Evolutionary conservation across 2,113 vertebrate species (phyloP).

Genomic region (Malurus cyaneus): DNA sequence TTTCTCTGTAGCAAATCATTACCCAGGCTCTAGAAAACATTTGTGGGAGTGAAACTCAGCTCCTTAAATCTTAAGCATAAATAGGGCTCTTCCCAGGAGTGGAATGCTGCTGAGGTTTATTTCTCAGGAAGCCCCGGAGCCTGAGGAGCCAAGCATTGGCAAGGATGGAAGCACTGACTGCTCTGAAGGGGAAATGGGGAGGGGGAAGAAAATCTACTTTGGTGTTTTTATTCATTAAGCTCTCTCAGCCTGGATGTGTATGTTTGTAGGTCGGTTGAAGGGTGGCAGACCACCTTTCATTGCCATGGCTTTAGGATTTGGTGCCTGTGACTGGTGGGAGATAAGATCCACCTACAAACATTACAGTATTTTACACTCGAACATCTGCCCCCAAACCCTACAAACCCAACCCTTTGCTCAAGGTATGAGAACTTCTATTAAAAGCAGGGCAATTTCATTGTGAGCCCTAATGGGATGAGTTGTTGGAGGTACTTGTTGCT

Average conservation of each 20-base stretch:
- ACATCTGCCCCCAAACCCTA: neutral
- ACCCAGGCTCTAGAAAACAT: neutral
- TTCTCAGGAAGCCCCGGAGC: neutral
- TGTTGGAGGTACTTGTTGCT: neutral
- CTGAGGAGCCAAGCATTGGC: neutral
- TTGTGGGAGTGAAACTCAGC: neutral
- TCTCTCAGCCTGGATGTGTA: neutral
- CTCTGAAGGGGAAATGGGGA: neutral
- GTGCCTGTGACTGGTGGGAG: neutral
- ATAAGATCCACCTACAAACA: neutral
- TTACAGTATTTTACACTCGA: neutral
- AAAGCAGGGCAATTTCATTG: neutral
- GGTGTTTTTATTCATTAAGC: neutral
- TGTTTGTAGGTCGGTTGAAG: neutral
- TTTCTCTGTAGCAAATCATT: conserved; percentile 2
- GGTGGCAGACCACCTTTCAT: fast-evolving
- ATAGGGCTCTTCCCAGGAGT: neutral
- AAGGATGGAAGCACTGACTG: neutral
- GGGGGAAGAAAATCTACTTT: neutral
- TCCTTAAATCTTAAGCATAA: neutral
- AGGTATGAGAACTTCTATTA: neutral
- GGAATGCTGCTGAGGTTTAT: neutral
- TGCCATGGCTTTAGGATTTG: neutral
- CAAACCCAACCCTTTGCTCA: neutral
- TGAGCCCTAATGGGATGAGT: neutral